phyloP scores from a whole-genome alignment of 2,797 vertebrate genomes.

The Cynopterus sphinx region DNA sequence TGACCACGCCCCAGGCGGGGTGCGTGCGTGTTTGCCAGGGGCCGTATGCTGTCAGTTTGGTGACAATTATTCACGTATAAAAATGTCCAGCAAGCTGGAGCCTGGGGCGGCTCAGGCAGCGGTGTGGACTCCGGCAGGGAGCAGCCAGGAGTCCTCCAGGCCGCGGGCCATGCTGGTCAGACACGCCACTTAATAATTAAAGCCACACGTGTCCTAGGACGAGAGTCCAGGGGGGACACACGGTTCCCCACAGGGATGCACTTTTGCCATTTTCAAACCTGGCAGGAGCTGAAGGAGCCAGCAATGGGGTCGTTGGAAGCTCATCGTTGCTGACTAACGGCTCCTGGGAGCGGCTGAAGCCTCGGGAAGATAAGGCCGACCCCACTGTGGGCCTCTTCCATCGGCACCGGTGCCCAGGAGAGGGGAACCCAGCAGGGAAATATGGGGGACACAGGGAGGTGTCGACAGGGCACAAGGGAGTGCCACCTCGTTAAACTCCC shows the following conservation, averaged over 20 bases:
- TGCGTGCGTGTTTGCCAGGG: background rate
- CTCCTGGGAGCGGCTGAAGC: background rate
- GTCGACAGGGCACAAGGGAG: background rate
- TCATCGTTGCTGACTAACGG: background rate
- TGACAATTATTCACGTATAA: background rate
- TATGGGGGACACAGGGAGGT: too few species aligned
- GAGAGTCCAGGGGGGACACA: background rate
- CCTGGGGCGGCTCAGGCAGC: background rate
- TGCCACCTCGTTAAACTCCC: background rate
- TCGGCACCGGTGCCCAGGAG: background rate
- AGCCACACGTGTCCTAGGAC: background rate
- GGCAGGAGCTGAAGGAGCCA: background rate
- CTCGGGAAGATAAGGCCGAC: background rate
- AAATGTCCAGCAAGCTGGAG: background rate
- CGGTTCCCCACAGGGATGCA: background rate
- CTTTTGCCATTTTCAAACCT: background rate
- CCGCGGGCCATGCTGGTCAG: background rate
- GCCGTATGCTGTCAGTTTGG: background rate
- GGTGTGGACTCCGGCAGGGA: rapidly evolving
- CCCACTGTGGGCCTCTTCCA: background rate
- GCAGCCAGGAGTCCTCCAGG: rapidly evolving
- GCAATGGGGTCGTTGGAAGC: background rate
- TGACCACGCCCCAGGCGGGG: background rate
- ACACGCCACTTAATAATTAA: background rate
- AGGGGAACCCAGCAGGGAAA: background rate